Conservation (phyloP, 2,113 vertebrate species). For the Gallinago paraguaiae region DNA sequence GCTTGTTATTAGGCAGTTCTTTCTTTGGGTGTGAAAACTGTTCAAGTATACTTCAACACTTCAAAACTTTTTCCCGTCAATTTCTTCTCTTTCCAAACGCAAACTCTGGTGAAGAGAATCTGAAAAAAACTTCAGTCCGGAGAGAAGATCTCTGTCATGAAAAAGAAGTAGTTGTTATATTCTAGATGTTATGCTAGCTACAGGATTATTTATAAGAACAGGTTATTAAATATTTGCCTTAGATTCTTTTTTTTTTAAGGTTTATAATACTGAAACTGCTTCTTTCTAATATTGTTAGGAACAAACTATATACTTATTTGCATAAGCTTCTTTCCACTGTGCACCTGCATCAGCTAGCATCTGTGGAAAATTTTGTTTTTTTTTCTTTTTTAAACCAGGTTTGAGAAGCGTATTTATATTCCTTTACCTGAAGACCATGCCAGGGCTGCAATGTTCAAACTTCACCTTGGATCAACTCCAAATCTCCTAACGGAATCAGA, state of each 20-base stretch:
- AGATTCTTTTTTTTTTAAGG: neutral
- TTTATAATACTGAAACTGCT: neutral
- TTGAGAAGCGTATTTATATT: conserved; percentile 98
- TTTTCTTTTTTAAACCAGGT: conserved; percentile 74
- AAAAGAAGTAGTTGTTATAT: neutral
- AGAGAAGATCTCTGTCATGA: neutral
- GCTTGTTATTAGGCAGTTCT: neutral
- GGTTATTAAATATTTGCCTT: neutral
- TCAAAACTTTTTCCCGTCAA: neutral
- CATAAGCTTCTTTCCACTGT: neutral
- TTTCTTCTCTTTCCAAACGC: neutral
- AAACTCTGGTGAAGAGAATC: neutral
- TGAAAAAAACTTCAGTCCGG: neutral
- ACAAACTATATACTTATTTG: neutral
- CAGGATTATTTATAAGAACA: neutral
- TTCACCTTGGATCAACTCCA: conserved; percentile 90
- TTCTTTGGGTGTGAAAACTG: neutral
- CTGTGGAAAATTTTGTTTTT: neutral
- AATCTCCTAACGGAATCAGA: conserved; percentile 83
- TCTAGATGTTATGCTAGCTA: neutral
- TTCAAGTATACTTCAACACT: neutral
- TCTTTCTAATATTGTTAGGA: neutral
- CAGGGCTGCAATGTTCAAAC: conserved; percentile 91
- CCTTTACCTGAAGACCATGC: conserved; percentile 94
- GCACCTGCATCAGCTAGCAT: neutral